Conservation (phyloP, 92 coral and sea anemone genomes). For the Hydrozoanthus gracilis region DNA sequence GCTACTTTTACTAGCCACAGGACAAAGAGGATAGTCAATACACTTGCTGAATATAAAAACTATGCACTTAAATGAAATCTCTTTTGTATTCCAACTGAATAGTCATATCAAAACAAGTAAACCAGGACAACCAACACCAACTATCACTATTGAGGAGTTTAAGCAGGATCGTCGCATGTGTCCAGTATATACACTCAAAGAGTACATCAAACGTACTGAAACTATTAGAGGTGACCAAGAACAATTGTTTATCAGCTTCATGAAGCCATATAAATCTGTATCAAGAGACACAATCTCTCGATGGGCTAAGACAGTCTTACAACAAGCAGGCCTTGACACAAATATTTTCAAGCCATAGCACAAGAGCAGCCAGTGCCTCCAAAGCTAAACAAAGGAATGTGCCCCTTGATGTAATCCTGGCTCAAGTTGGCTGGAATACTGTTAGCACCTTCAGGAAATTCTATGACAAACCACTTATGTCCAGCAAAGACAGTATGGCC, state of each 20-base stretch:
- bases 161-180: constrained; percentile 40
- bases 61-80: constrained; percentile 8
- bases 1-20: constrained; percentile 32
- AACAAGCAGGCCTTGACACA: constrained; percentile 58
- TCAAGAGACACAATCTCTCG: constrained; percentile 51
- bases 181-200: constrained; percentile 53
- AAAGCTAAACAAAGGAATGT: constrained; percentile 48
- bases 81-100: constrained; percentile 39
- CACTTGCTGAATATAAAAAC: constrained; percentile 43
- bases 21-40: neutral
- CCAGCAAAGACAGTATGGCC: neutral
- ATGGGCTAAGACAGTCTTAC: constrained; percentile 58
- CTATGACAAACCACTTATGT: neutral
- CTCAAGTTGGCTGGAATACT: constrained; percentile 23
- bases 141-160: constrained; percentile 21
- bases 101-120: too few relatives aligned
- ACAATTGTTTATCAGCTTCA: neutral
- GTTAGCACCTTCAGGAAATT: neutral
- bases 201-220: constrained; percentile 34
- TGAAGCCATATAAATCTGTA: constrained; percentile 28
- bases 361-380: constrained; percentile 66
- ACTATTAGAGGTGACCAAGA: neutral
- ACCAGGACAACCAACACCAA: constrained; percentile 5
- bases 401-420: constrained; percentile 60
- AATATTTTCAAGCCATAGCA: constrained; percentile 47